Evolutionary conservation across 2,113 vertebrate genomes (phyloP), one percentile per base, ranked within the genome.

Genomic region (Pelecanus crispus): DNA sequence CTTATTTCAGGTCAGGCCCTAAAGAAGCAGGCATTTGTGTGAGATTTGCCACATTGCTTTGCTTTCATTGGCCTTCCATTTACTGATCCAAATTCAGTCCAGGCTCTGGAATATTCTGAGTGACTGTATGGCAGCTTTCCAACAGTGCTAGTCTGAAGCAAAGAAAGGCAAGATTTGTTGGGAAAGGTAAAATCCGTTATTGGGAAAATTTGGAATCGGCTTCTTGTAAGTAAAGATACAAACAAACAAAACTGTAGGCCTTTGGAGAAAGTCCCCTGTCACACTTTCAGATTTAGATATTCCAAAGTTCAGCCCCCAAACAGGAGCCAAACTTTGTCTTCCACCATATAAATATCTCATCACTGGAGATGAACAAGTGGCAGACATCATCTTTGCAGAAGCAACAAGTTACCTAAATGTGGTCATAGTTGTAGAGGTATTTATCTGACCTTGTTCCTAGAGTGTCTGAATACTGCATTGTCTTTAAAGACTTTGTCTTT

Each of bases 91-190:
- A 74, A 68, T 38, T 58, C 40, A 59, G 0, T 62, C 47, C 62
- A 75, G 26, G 16, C 21, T 38, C 61, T 79, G 22, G 10, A 80
- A 84, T 55, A 65, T 59, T 61, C n/a, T 67, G 26, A 44, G 13
- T 34, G 13, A 62, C 22, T 62, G 34, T 12, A 50, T 53, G 50
- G 40, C 18, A 83, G 44, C 45, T 70, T 45, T n/a, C 38, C 34
- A 74, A 16, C 0, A 2, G 19, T 3, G 2, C 0, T 3, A 49
- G 10, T 38, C 32, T 71, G 42, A 63, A 78, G 52, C 4, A 58
- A 58, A 74, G 63, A 44, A 47, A 45, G 6, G 10, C 50, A 59
- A 81, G 13, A 14, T 45, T 56, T 28, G 5, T 13, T 45, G 32
- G 42, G 42, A 74, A 84, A 85, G 15, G 11, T 29, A 55, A 77